Conservation (phyloP, 2,797 vertebrate species). For the Peromyscus attwateri region DNA sequence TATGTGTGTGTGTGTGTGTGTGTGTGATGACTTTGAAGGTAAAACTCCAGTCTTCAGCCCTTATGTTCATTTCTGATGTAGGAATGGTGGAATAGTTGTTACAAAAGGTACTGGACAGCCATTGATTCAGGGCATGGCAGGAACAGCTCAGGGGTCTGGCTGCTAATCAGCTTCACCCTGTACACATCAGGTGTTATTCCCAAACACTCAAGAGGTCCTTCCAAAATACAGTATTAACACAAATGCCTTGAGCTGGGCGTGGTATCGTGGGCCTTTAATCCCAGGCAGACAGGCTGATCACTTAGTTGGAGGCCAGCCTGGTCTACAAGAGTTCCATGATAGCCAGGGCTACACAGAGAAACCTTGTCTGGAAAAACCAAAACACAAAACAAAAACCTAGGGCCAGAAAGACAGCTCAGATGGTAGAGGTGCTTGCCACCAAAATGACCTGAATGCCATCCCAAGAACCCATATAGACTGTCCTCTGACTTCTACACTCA, state of each 20-base stretch:
- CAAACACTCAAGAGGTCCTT: slow-evolving; percentile 15
- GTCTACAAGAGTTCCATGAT: neutral
- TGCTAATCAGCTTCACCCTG: neutral
- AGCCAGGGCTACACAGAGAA: neutral
- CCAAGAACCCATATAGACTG: neutral
- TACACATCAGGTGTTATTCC: slow-evolving; percentile 5
- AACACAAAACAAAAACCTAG: neutral
- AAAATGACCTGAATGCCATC: neutral
- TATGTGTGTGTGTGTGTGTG: neutral
- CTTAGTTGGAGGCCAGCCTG: neutral
- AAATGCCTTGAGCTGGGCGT: neutral
- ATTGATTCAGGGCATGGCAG: neutral
- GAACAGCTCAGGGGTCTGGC: neutral
- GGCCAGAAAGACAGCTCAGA: neutral
- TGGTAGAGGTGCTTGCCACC: neutral
- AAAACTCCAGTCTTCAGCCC: neutral
- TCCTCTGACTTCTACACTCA: neutral
- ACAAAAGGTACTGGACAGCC: neutral
- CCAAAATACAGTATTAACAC: neutral
- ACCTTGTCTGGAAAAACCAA: neutral
- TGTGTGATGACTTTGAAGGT: neutral
- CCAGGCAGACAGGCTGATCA: neutral
- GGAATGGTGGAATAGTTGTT: neutral
- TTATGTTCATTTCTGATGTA: neutral
- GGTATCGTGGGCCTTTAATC: neutral